Base-by-base conservation (phyloP, 2,113 vertebrate genomes). In the Campylomormyrus tamandua region DNA sequence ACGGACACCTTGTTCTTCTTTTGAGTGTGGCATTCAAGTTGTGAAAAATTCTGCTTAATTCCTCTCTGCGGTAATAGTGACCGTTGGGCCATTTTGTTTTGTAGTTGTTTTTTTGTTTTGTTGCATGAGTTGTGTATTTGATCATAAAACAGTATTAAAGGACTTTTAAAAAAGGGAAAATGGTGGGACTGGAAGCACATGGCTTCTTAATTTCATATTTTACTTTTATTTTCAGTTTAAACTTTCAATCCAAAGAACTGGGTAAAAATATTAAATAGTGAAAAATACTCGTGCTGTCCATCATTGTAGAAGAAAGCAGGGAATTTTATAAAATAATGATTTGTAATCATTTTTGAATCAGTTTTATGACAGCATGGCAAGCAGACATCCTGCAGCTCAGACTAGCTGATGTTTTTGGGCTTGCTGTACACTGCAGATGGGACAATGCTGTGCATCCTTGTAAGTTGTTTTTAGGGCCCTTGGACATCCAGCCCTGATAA, bases 1-100 rank as follows among this genome's bases (percentile, higher is more conserved):
- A 50, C 93, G 91, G 90, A 91, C 86, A 90, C 89, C 84, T 93
- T 91, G 11, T 87, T 92, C 85, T 92, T 92, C 91, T 89, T 89
- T 88, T 88, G 3, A 90, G 70, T 46, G 39, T 10, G 86, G 24
- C 24, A 87, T 49, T 31, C 45, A 24, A 89, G 10, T 49, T 88
- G 27, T 88, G 48, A 53, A 80, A 83, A 31, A 48, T 8, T 53
- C n/a, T 15, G 13, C 31, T 88, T 58, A 62, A 89, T 19, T 42
- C 46, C 45, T 35, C 19, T 70, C 39, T 31, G n/a, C 88, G 19
- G 42, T 74, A 19, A 35, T 58, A 58, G 31, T 88, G 50, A 49
- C 87, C 11, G 5, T 77, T 39, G 70, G 70, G 31, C 70, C 27
- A 3, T 66, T 87, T 21, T 35, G 7, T 19, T 39, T 31, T 45